Percentiles rank a stretch among this genome's conserved stretches.
Conservation (phyloP, 2,113 vertebrate genomes). For the Melanerpes aurifrons region DNA sequence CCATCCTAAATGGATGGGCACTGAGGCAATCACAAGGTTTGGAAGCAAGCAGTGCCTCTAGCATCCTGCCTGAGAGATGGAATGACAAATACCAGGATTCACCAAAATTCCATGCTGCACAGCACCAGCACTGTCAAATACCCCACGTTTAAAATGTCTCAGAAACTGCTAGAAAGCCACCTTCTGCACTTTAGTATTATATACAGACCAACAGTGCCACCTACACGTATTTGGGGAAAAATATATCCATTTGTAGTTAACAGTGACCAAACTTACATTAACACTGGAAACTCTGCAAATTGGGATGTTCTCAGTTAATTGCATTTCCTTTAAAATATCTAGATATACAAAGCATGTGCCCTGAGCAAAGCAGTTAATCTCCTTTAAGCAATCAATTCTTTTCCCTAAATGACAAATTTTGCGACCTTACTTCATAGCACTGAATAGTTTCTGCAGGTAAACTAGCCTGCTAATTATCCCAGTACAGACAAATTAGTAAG, state of each 20-base stretch:
- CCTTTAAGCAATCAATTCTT: not conserved
- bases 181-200: not conserved
- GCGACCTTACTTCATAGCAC: not conserved
- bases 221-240: not conserved
- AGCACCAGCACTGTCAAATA: not conserved
- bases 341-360: not conserved
- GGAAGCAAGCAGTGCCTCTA: not conserved
- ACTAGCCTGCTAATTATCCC: not conserved
- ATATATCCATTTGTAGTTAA: not conserved
- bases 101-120: not conserved
- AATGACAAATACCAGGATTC: not conserved
- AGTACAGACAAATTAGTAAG: not conserved
- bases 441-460: not conserved
- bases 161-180: slow-evolving; percentile 43
- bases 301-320: rapidly evolving
- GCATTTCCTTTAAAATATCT: not conserved
- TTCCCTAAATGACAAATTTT: not conserved
- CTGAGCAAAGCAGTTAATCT: not conserved
- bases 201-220: slow-evolving; percentile 40
- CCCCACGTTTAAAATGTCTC: not conserved
- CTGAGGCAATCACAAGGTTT: not conserved
- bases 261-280: not conserved
- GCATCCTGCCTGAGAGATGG: not conserved
- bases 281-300: not conserved
- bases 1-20: not conserved